Conservation (phyloP, 2,888 invertebrate genomes). For the Branchinecta sandiegonensis region DNA sequence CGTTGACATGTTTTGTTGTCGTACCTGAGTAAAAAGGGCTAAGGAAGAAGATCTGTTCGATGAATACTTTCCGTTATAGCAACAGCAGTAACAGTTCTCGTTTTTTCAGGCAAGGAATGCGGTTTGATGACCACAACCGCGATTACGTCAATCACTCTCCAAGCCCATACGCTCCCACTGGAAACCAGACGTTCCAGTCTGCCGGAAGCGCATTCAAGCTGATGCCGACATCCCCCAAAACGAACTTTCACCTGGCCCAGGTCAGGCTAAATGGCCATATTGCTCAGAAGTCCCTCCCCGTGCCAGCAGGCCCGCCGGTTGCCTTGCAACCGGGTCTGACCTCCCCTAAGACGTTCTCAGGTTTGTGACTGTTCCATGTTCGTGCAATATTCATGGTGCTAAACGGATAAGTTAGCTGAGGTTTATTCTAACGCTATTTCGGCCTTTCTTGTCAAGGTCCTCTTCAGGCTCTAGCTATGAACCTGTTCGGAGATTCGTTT, state of each 20-base stretch:
- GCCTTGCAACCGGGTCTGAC: not conserved
- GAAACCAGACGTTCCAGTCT: conserved; percentile 76
- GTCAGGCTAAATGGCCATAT: not conserved
- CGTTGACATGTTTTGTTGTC: too few species aligned
- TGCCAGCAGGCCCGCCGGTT: not conserved
- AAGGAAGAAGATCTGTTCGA: conserved; percentile 28
- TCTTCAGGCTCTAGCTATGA: too few species aligned
- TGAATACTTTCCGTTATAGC: too few species aligned
- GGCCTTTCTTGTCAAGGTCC: too few species aligned
- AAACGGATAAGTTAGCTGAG: too few species aligned
- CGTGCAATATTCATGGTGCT: too few species aligned
- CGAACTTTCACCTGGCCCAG: not conserved
- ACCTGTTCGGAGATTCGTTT: too few species aligned
- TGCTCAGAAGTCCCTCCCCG: not conserved
- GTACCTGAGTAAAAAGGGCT: too few species aligned
- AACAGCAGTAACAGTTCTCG: too few species aligned
- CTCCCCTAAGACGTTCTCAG: not conserved
- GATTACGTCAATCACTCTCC: not conserved
- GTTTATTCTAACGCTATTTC: too few species aligned
- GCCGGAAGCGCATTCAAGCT: conserved; percentile 78
- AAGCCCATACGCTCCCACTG: conserved; percentile 34
- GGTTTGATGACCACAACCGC: conserved; percentile 1
- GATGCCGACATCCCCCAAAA: conserved; percentile 45
- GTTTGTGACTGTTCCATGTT: not conserved
- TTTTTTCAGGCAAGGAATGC: not conserved